Evolutionary conservation across 2,888 invertebrate species (phyloP).

Genomic region (Rotaria socialis): DNA sequence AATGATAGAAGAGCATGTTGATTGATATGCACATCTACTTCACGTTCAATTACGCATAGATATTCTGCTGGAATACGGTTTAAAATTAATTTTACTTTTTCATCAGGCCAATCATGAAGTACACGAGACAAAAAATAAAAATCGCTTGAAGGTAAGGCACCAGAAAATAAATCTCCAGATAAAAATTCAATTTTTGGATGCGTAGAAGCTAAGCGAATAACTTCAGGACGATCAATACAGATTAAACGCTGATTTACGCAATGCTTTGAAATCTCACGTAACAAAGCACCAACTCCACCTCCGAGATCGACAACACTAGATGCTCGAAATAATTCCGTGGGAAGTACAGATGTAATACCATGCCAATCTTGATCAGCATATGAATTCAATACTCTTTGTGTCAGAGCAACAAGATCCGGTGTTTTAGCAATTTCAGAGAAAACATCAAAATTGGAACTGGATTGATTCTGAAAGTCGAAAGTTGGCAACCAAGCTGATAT

Average conservation of each 20-base stretch:
- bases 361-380: conserved; percentile 14
- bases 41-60: background rate
- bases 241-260: background rate
- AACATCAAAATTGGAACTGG: background rate
- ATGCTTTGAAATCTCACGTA: background rate
- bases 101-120: conserved; percentile 24
- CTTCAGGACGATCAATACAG: conserved; percentile 19
- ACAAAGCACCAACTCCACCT: background rate
- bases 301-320: conserved; percentile 2
- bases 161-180: conserved; percentile 9
- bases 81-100: background rate
- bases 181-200: background rate
- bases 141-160: background rate
- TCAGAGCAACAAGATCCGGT: background rate
- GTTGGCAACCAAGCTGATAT: background rate
- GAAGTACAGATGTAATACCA: background rate
- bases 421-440: background rate
- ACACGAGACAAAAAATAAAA: background rate
- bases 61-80: background rate
- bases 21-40: background rate
- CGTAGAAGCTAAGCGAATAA: background rate
- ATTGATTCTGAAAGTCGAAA: background rate
- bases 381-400: conserved; percentile 12
- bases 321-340: background rate
- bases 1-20: conserved; percentile 4